Base-by-base conservation (phyloP, 2,113 vertebrate species). In the Eidolon helvum region DNA sequence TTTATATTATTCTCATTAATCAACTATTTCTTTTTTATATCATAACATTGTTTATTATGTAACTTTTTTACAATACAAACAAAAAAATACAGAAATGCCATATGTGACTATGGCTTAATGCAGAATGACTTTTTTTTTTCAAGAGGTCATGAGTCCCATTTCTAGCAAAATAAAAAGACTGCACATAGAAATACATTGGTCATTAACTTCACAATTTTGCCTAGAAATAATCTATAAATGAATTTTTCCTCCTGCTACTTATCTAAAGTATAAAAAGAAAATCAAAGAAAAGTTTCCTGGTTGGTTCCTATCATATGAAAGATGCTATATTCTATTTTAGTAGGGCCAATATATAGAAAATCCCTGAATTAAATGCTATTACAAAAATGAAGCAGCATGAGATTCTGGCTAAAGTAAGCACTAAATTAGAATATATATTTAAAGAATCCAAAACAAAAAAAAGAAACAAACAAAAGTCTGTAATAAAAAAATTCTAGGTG, bases 61-160 rank as follows among this genome's bases (percentile, higher is more conserved):
- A 99, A 99, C 99, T 99, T 99, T 99, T 98, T 99, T 99, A 99
- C 99, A 99, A 99, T 99, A 99, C 99, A 99, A 99, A 99, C 99
- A 99, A 99, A 50, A 50, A 99, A 90, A 50, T 99, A 99, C 99
- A 99, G 99, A 99, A 98, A 99, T 99, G 99, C 99, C 99, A 98
- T 99, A 99, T 99, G 99, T 99, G 99, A 99, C 99, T 99, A 99
- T 99, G 99, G 99, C 99, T 99, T 99, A 99, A 98, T 98, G 98
- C 98, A 97, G 98, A 98, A 98, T 95, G 98, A 98, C 99, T 98
- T 96, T 97, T 98, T 98, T 22, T 59, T 98, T 98, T 98, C 78
- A 97, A 98, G 98, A 99, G 99, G 98, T 98, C 98, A 99, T 98
- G 97, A 98, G 97, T 98, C 98, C 98, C 99, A 98, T 99, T 98